Base-by-base conservation (phyloP, 1,140 invertebrate genomes). In the Popillia japonica region DNA sequence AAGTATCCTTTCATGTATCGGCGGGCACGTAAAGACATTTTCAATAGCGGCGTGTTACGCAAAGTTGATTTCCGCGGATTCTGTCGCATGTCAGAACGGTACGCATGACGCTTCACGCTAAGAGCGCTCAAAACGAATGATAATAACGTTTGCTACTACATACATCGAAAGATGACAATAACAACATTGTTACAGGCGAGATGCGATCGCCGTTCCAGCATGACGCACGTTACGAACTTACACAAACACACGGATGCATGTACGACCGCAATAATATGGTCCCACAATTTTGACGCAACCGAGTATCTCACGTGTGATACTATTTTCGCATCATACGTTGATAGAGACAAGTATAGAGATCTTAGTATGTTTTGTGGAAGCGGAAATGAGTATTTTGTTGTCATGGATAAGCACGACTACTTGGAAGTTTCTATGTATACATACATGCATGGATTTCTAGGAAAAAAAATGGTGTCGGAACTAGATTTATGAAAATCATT, bases 41-140 rank as follows among this genome's bases (percentile, higher is more conserved):
- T n/a, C 44, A n/a, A 48, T n/a, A n/a, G 44, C 17, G 17, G 17
- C n/a, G 10, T 14, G 44, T 48, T n/a, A n/a, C 11, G 44, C 44
- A n/a, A n/a, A 10, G 44, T 10, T n/a, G 44, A n/a, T 48, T 48
- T 48, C 61, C 23, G 61, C 61, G 22, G 61, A 20, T 64, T 17
- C 61, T n/a, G 4, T 64, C 61, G 61, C 61, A 64, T 64, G 61
- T 64, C 17, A 6, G 17, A 27, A 64, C 17, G 23, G 61, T 20
- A 64, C 61, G 61, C 61, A 64, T 64, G 61, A 64, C 61, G 61
- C 61, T 64, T 64, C 61, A 64, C 61, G 61, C 7, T 64, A 64
- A 64, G 17, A 64, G 61, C 61, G 61, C 11, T 9, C n/a, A 64
- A 64, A 64, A 64, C 61, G 61, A n/a, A 64, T 22, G 61, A 64